A percentile compares a stretch with the other conserved stretches of the same genome.
phyloP scores from a whole-genome alignment of 2,113 vertebrate species.

The Melanerpes aurifrons region DNA sequence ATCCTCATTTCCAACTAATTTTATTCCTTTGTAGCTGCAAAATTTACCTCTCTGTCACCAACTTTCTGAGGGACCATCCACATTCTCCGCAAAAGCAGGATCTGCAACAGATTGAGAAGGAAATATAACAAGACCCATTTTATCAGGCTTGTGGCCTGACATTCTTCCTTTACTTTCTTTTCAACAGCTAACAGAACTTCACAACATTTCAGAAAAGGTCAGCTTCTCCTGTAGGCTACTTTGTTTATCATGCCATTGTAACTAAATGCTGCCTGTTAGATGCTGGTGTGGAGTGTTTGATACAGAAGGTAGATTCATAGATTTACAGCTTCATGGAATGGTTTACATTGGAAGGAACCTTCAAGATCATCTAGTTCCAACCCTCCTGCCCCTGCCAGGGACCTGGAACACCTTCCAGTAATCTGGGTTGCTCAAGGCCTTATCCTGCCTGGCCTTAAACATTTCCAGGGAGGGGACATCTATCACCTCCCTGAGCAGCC shows the following conservation, averaged over 20 bases:
- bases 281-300: not conserved
- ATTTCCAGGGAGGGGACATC: no score
- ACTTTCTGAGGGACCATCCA: not conserved
- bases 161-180: not conserved
- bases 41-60: not conserved
- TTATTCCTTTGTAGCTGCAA: not conserved
- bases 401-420: no score
- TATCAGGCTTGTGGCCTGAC: not conserved
- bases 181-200: not conserved
- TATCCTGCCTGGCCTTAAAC: no score
- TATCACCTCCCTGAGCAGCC: no score
- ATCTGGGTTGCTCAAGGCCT: no score
- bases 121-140: not conserved
- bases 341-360: no score
- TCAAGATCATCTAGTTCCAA: no score
- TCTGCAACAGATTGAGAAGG: not conserved
- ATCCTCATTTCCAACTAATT: not conserved
- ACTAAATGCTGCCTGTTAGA: not conserved
- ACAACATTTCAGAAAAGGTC: not conserved
- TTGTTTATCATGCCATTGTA: not conserved
- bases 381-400: no score
- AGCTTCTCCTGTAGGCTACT: not conserved
- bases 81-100: not conserved
- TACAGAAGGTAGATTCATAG: no score
- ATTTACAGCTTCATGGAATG: no score